Conservation (phyloP, 2,797 vertebrate species). For the Falco naumanni region DNA sequence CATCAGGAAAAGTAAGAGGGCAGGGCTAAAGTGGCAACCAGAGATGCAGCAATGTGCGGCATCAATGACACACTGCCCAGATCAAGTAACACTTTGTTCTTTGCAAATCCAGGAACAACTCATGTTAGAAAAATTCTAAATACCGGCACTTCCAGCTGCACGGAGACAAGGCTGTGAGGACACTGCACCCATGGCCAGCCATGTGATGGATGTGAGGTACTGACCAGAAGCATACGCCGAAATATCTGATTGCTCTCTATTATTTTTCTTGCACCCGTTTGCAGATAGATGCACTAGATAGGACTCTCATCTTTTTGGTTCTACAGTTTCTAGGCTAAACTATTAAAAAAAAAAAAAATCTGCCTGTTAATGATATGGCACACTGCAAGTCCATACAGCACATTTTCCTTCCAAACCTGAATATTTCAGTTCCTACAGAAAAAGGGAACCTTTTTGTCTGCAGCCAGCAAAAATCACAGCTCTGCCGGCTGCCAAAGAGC, state of each 20-base stretch:
- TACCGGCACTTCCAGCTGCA: not conserved
- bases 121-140: not conserved
- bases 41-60: fast-evolving
- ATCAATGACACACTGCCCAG: not conserved
- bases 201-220: not conserved
- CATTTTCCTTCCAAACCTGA: not conserved
- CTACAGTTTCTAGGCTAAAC: not conserved
- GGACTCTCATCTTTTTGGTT: not conserved
- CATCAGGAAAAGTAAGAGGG: not conserved
- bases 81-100: not conserved
- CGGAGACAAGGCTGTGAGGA: not conserved
- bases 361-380: not conserved
- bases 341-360: not conserved
- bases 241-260: not conserved
- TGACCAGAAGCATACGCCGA: not conserved
- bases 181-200: not conserved
- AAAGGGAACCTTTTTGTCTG: not conserved
- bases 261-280: not conserved
- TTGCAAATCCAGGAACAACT: not conserved
- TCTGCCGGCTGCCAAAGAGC: not conserved
- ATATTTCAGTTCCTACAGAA: not conserved
- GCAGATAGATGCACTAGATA: not conserved
- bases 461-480: not conserved
- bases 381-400: not conserved
- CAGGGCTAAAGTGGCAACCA: not conserved